Base-by-base conservation (phyloP, 1,140 invertebrate genomes). In the Drosophila subpulchrella region DNA sequence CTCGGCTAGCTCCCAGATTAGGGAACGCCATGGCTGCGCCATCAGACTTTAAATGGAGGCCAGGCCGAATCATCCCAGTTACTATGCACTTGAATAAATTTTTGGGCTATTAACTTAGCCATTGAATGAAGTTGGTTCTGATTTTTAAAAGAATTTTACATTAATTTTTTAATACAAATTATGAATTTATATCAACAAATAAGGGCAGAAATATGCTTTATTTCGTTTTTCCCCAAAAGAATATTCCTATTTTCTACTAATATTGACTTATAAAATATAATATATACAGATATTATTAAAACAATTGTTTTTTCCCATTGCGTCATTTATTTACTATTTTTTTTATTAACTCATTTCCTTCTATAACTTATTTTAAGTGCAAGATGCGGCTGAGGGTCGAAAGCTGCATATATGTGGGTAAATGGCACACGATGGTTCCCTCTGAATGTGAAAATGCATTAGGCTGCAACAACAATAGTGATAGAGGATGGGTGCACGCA, bases 371-470 rank as follows among this genome's bases (percentile, higher is more conserved):
- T 17, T 63, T 36, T n/a, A 0, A 17, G 61, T 63, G 56, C 20
- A 17, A 36, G 6, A 15, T 13, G 39, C 39, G 11, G 32, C 30
- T 42, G 20, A 13, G 30, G 55, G 56, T 36, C 20, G 44, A 62
- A 62, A 62, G 44, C 13, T 46, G 34, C 72, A 60, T 50, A 24
- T 75, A 81, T 85, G 68, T 85, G 80, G 80, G 84, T 74, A 89
- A 88, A 88, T 80, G 62, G 76, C 65, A 78, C 84, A 83, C 80
- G 71, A 63, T 44, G 27, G 8, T 27, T 46, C 47, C 34, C 48
- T 48, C 59, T 34, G 62, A 75, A 81, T 88, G 79, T 68, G 84
- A 72, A 88, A 84, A 82, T 89, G 84, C 84, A 89, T 89, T 89
- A 84, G 84, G 65, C 81, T 66, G 56, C 71, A 71, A 20, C 63